Evolutionary conservation across 2,113 vertebrate genomes (phyloP).

Genomic region (Hippocampus abdominalis): DNA sequence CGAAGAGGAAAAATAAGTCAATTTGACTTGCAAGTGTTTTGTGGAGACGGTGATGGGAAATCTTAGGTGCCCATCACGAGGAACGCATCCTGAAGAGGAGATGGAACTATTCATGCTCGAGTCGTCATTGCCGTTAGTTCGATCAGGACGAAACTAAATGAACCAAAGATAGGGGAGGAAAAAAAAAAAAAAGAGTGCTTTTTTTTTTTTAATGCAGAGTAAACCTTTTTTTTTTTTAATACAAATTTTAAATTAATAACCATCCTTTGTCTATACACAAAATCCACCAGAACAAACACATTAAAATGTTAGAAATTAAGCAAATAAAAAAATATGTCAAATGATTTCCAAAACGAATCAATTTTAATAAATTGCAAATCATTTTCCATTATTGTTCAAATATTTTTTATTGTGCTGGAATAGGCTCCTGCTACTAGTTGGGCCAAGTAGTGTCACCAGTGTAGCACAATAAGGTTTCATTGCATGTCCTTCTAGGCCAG

Average conservation of each 20-base stretch:
- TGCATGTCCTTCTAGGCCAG: background rate
- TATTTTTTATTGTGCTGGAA: too few species aligned
- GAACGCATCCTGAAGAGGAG: background rate
- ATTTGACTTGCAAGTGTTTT: constrained; percentile 3
- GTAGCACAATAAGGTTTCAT: background rate
- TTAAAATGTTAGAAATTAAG: too few species aligned
- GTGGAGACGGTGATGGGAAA: background rate
- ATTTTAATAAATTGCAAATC: too few species aligned
- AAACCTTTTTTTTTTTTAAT: background rate
- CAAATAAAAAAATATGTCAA: too few species aligned
- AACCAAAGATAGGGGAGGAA: background rate
- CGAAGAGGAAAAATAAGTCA: constrained; percentile 28
- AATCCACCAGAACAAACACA: too few species aligned
- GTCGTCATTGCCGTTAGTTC: background rate
- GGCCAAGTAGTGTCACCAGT: too few species aligned
- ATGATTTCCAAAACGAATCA: too few species aligned
- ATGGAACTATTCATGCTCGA: background rate
- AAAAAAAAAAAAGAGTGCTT: background rate
- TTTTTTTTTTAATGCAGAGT: too few species aligned
- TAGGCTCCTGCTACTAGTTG: background rate
- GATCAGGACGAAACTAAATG: background rate
- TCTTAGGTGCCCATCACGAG: background rate
- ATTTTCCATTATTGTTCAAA: too few species aligned
- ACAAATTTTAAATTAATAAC: background rate
- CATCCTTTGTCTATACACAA: too few species aligned